Evolutionary conservation across 2,888 invertebrate species (phyloP).

Genomic region (Macrophya annulata): DNA sequence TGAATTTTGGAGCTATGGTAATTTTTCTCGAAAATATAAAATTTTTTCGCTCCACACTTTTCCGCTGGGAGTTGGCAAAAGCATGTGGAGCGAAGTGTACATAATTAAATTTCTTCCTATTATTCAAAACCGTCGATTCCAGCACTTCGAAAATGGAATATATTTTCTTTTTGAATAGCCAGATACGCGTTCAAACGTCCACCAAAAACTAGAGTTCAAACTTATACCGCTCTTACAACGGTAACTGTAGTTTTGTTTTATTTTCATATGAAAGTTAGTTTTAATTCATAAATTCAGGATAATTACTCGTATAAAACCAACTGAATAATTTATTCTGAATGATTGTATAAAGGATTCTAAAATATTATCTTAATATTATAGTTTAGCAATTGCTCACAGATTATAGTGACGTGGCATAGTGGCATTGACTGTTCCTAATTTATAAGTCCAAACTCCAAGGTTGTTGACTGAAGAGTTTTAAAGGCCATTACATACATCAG

Average conservation of each 20-base stretch:
- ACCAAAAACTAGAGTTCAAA: neutral
- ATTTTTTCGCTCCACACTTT: no score
- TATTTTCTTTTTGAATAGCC: neutral
- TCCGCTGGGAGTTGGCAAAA: no score
- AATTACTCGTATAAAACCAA: neutral
- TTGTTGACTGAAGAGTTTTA: neutral
- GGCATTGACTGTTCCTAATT: constrained; percentile 60
- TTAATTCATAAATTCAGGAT: neutral
- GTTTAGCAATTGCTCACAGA: constrained; percentile 57
- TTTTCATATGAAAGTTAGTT: neutral
- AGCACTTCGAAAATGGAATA: neutral
- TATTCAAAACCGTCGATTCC: neutral
- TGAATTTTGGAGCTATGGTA: no score
- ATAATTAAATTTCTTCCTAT: neutral
- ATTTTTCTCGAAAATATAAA: no score
- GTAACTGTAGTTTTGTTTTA: constrained; percentile 9
- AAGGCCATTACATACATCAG: neutral
- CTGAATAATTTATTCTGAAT: neutral
- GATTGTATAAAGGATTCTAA: neutral
- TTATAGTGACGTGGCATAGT: constrained; percentile 60
- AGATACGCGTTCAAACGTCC: neutral
- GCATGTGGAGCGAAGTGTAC: no score
- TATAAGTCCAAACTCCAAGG: neutral
- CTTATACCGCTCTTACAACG: neutral
- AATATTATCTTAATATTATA: constrained; percentile 5